These are phyloP conservation scores for Rhynchotus rufescens DNA, from an alignment of 2,797 vertebrate genomes.

Conservation along the genomic window DNA sequence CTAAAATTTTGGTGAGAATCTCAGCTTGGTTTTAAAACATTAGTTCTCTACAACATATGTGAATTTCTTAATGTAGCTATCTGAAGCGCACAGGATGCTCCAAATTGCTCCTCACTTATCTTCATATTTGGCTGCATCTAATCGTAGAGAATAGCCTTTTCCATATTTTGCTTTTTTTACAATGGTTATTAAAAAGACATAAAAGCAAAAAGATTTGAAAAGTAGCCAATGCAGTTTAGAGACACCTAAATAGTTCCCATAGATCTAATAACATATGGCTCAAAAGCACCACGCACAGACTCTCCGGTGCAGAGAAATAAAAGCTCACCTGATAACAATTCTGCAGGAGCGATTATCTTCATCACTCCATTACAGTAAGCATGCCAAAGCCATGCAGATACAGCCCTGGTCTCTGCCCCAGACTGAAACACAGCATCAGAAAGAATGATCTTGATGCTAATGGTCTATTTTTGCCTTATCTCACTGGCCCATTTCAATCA, in stretches of 20 bases:
- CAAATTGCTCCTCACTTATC: background rate
- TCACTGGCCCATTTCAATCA: background rate
- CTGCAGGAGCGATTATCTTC: background rate
- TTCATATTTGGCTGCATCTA: background rate
- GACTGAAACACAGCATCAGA: background rate
- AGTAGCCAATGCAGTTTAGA: background rate
- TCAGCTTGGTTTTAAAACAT: slow-evolving; percentile 42
- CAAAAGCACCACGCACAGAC: background rate
- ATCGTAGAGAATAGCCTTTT: background rate
- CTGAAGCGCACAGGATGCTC: background rate
- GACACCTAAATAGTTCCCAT: background rate
- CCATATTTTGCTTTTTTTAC: background rate
- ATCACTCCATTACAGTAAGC: background rate
- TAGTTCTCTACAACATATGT: slow-evolving; percentile 13
- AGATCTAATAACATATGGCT: background rate
- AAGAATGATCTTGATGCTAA: background rate
- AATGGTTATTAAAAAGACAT: background rate
- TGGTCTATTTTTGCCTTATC: background rate
- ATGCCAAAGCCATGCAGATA: background rate
- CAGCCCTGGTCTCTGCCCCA: background rate
- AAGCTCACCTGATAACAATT: background rate
- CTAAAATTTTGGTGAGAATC: background rate
- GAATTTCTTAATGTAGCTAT: slow-evolving; percentile 1
- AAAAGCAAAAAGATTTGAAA: background rate
- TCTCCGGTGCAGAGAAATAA: background rate